A percentile compares a stretch with the other conserved stretches of the same genome.
Conservation (phyloP, 2,888 invertebrate genomes). For the Metallyticus violacea region DNA sequence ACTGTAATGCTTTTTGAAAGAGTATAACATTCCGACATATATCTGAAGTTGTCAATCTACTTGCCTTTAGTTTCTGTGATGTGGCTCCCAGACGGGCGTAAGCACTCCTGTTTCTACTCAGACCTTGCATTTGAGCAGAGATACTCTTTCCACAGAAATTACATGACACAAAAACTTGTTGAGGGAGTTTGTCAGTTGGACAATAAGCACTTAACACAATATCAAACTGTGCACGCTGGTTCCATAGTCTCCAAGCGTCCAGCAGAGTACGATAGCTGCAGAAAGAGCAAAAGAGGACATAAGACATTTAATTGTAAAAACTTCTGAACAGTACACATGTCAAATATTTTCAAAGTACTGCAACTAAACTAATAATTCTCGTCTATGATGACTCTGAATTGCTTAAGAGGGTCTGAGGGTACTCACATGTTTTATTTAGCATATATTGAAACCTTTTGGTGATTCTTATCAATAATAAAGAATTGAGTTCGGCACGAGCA, state of each 20-base stretch:
- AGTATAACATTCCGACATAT: too few relatives aligned
- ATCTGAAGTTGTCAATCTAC: too few relatives aligned
- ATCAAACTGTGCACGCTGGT: conserved; percentile 84
- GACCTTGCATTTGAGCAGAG: conserved; percentile 71
- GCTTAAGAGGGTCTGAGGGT: too few relatives aligned
- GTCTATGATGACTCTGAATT: too few relatives aligned
- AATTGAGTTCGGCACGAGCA: too few relatives aligned
- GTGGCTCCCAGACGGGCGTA: conserved; percentile 63
- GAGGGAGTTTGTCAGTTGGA: conserved; percentile 48
- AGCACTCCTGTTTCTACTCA: conserved; percentile 56
- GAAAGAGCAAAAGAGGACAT: conserved; percentile 22
- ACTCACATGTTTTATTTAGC: too few relatives aligned
- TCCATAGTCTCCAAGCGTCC: conserved; percentile 90
- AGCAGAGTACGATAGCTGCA: conserved; percentile 77
- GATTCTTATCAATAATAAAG: too few relatives aligned
- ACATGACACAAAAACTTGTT: conserved; percentile 77
- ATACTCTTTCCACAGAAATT: conserved; percentile 95
- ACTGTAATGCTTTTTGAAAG: too few relatives aligned
- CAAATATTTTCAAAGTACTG: too few relatives aligned
- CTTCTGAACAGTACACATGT: too few relatives aligned
- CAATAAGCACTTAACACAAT: conserved; percentile 65
- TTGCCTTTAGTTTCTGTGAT: conserved; percentile 71
- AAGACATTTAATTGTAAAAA: not conserved
- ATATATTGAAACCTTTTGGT: too few relatives aligned
- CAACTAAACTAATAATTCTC: too few relatives aligned